phyloP scores from a whole-genome alignment of 2,113 vertebrate species.

The Dunckerocampus dactyliophorus region DNA sequence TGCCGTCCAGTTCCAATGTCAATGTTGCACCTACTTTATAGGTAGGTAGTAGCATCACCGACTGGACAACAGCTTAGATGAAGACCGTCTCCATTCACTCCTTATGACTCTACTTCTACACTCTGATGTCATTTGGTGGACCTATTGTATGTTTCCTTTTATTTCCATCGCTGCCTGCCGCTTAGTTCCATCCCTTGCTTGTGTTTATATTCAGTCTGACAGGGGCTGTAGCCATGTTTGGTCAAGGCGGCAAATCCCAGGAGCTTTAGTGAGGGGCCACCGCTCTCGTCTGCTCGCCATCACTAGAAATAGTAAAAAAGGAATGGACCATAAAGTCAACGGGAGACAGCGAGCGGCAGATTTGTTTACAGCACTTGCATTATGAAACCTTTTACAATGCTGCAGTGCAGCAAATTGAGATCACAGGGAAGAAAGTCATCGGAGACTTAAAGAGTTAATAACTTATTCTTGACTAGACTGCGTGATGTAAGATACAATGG shows the following conservation, averaged over 20 bases:
- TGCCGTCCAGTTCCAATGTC: slow-evolving; percentile 14
- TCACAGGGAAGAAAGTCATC: neutral
- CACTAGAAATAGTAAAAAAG: slow-evolving; percentile 62
- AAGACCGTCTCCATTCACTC: slow-evolving; percentile 13
- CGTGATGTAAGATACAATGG: too few species aligned
- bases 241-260: slow-evolving; percentile 65
- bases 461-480: neutral
- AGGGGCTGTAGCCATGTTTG: slow-evolving; percentile 75
- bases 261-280: slow-evolving; percentile 58
- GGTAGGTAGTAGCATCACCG: neutral
- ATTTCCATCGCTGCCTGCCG: slow-evolving; percentile 31
- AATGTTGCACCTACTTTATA: slow-evolving; percentile 1
- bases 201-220: slow-evolving; percentile 71
- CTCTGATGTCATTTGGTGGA: slow-evolving; percentile 9
- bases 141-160: slow-evolving; percentile 21
- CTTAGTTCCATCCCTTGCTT: slow-evolving; percentile 33
- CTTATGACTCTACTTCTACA: neutral
- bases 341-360: slow-evolving; percentile 15
- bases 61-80: neutral
- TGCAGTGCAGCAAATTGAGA: neutral
- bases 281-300: slow-evolving; percentile 45
- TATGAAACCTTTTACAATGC: slow-evolving; percentile 10
- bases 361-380: slow-evolving; percentile 39
- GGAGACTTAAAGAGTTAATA: neutral
- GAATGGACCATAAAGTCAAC: slow-evolving; percentile 50